Percentiles rank a stretch among this genome's conserved stretches.
Conservation (phyloP, 1,140 invertebrate species). For the Oppia nitens region DNA sequence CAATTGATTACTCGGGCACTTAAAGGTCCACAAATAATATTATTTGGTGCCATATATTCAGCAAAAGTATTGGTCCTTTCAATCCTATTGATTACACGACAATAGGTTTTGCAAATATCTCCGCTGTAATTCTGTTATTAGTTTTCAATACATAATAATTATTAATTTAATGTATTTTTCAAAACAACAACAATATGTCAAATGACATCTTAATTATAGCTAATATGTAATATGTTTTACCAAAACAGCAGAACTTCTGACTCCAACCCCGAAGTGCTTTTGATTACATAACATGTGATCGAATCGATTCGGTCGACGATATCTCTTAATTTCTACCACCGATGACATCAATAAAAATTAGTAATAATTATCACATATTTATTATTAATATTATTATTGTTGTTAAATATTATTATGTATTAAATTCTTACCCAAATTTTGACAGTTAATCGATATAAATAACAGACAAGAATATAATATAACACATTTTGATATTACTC, state of each 20-base stretch:
- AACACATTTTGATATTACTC: no score
- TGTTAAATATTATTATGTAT: no score
- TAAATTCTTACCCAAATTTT: no score
- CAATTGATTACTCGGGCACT: background rate
- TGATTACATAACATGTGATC: conserved; percentile 7
- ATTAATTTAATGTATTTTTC: background rate
- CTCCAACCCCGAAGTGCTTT: conserved; percentile 1
- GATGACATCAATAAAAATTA: no score
- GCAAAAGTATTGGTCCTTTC: conserved; percentile 1
- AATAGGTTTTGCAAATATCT: conserved; percentile 7
- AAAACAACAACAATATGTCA: no score
- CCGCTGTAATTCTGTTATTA: conserved; percentile 5
- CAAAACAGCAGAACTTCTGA: background rate
- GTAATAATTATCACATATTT: no score
- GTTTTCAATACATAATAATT: background rate
- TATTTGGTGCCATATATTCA: conserved; percentile 8
- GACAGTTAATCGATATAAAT: no score
- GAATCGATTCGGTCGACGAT: conserved; percentile 2
- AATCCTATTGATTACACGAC: conserved; percentile 9
- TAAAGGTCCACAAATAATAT: background rate
- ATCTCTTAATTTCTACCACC: no score
- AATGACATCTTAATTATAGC: no score
- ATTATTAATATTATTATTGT: no score
- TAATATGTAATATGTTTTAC: background rate
- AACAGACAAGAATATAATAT: no score